Percentiles rank a stretch among this genome's conserved stretches.
These are phyloP conservation scores for Scaptomyza reducta DNA, from an alignment of 2,888 invertebrate genomes.

Conservation along the genomic window DNA sequence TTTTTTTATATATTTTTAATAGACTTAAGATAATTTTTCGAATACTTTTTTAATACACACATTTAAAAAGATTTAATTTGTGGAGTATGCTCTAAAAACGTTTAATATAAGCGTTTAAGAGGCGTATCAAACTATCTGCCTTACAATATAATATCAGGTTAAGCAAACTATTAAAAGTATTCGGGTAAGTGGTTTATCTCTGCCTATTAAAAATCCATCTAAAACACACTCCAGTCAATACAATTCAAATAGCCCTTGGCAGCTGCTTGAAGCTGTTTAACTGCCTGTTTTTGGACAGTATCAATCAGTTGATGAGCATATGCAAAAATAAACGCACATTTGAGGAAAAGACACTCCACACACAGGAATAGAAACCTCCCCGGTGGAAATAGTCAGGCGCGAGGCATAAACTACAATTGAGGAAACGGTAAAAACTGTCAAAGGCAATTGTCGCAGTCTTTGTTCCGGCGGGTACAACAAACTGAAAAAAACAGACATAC, in stretches of 20 bases:
- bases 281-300: background rate
- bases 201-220: background rate
- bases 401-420: conserved; percentile 64
- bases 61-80: no score
- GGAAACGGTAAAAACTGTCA: conserved; percentile 76
- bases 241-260: background rate
- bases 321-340: conserved; percentile 57
- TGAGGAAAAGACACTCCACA: background rate
- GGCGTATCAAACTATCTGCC: no score
- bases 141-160: no score
- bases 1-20: no score
- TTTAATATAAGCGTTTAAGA: no score
- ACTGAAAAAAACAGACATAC: conserved; percentile 43
- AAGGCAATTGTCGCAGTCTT: conserved; percentile 70
- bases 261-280: conserved; percentile 37
- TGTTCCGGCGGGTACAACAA: conserved; percentile 61
- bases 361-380: conserved; percentile 30
- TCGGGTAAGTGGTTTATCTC: no score
- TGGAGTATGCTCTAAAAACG: no score
- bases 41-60: no score
- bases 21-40: no score
- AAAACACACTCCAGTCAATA: background rate
- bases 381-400: conserved; percentile 39
- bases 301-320: conserved; percentile 59
- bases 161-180: no score